Base-by-base conservation (phyloP, 2,888 invertebrate species). In the Gerris lacustris region DNA sequence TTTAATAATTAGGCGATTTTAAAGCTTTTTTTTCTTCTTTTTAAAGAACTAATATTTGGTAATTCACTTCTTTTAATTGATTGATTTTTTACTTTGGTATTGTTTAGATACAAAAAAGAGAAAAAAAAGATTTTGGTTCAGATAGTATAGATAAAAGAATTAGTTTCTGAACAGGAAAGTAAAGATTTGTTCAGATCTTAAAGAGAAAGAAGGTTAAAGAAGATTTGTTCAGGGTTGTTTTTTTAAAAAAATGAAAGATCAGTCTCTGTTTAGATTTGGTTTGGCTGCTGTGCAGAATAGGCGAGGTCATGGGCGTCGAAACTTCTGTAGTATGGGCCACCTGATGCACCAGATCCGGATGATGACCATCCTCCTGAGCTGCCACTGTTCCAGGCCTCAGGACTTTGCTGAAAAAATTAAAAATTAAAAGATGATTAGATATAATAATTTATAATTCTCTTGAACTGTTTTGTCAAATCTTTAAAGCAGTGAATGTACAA, bases 221-320 rank as follows among this genome's bases (percentile, higher is more conserved):
- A 18, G 64, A 18, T 64, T 18, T n/a, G 11, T 31, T 9, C 17
- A n/a, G n/a, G 17, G 64, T 64, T n/a, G 11, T 64, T 55, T 55
- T 55, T 11, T 55, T 15, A 4, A 2, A 2, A 55, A 15, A 55
- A 5, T 11, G 55, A 15, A 55, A 55, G 9, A 11, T 55, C 55
- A 11, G 11, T 55, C 11, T 55, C 55, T 11, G 55, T 55, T 15
- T 71, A 69, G 18, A 66, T 66, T 45, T 70, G 73, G 44, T 71
- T 67, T 43, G 84, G 82, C 72, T 82, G 82, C 76, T 91, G 90
- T 5, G 85, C 86, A 71, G 86, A 85, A 79, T 90, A 91, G 5
- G 90, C 91, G 77, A 91, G 78, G 72, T 88, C 84, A 74, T 90
- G 90, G 55, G 85, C 86, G 82, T 79, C 81, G 75, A 82, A 79